A percentile compares a stretch with the other conserved stretches of the same genome.
Conservation (phyloP, 2,888 invertebrate genomes). For the Eupithecia subfuscata region DNA sequence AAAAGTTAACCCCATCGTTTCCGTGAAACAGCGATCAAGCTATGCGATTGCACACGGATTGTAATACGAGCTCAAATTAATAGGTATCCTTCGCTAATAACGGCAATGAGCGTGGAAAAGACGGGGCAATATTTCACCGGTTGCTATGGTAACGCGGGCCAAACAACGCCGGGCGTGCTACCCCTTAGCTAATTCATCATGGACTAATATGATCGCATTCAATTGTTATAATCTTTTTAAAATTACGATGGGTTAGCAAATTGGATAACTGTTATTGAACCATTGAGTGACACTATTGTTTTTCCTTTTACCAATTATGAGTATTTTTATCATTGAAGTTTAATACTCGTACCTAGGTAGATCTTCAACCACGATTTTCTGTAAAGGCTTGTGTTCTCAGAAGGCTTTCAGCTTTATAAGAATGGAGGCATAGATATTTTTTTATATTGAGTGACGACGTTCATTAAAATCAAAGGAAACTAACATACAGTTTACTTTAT, state of each 20-base stretch:
- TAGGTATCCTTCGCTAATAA: conserved; percentile 76
- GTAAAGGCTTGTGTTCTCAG: neutral
- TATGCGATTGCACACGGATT: conserved; percentile 53
- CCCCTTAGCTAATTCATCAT: conserved; percentile 36
- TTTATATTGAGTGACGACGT: neutral
- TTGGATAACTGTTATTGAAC: neutral
- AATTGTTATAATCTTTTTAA: conserved; percentile 22
- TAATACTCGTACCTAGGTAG: neutral
- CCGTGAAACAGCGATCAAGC: conserved; percentile 36
- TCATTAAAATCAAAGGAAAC: neutral
- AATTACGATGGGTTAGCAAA: neutral
- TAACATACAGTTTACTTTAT: neutral
- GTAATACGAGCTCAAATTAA: conserved; percentile 65
- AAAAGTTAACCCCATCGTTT: conserved; percentile 47
- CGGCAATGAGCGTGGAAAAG: conserved; percentile 71
- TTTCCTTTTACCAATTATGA: neutral
- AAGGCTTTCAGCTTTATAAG: neutral
- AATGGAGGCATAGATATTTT: neutral
- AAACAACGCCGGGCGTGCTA: conserved; percentile 60
- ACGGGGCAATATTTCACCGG: conserved; percentile 78
- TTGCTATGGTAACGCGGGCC: conserved; percentile 72
- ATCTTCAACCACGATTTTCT: neutral
- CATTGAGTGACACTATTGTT: neutral
- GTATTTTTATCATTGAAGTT: neutral
- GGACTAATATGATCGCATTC: conserved; percentile 31